Evolutionary conservation across 35 echinoderm and acorn worm species (phyloP).

Genomic region (Lytechinus pictus): DNA sequence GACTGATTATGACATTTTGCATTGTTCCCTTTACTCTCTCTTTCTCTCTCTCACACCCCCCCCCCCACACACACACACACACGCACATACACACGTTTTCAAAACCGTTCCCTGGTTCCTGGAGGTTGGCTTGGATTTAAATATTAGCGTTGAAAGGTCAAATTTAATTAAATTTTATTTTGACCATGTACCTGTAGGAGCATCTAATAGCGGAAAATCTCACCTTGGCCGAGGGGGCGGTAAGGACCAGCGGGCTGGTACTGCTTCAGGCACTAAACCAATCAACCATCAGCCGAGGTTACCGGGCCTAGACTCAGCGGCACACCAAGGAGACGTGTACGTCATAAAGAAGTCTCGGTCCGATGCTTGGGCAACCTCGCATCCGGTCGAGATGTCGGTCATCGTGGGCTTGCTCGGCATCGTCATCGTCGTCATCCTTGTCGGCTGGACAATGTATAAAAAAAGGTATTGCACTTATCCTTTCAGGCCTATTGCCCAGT

Average conservation of each 20-base stretch:
- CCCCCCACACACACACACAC: too few species aligned
- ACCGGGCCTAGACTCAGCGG: not conserved
- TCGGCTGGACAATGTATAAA: not conserved
- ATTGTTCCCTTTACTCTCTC: too few species aligned
- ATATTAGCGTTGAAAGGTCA: too few species aligned
- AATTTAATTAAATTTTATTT: not conserved
- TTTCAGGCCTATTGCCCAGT: too few species aligned
- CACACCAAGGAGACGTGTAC: not conserved
- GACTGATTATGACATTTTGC: too few species aligned
- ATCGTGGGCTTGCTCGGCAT: not conserved
- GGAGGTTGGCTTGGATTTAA: too few species aligned
- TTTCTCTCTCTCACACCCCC: too few species aligned
- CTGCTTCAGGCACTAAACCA: not conserved
- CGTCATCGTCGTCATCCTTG: not conserved
- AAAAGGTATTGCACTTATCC: not conserved
- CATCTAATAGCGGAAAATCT: not conserved
- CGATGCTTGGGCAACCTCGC: not conserved
- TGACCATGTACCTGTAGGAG: not conserved
- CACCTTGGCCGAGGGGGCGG: too few species aligned
- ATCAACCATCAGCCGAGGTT: not conserved
- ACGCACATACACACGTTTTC: too few species aligned
- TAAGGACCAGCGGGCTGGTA: slow-evolving; percentile 15
- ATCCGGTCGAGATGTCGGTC: not conserved
- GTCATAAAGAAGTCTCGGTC: slow-evolving; percentile 26
- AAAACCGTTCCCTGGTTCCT: too few species aligned